Conservation (phyloP, 2,888 invertebrate species). For the Aphrophora alni region DNA sequence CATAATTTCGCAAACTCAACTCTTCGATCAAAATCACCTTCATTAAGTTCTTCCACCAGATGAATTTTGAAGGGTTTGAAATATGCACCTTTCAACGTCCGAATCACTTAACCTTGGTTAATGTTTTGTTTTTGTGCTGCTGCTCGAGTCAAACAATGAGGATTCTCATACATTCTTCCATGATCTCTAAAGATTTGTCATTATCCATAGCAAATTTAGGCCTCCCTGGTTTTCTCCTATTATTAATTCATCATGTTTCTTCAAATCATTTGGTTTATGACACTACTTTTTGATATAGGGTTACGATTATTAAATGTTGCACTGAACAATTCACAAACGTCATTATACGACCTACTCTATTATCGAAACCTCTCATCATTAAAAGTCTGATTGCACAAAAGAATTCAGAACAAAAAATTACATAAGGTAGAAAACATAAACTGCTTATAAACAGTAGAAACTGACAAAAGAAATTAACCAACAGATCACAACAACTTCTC, state of each 20-base stretch:
- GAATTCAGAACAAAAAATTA: no score
- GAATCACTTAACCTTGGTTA: no score
- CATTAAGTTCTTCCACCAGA: no score
- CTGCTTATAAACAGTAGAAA: no score
- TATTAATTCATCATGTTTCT: neutral
- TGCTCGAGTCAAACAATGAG: neutral
- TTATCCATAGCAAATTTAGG: neutral
- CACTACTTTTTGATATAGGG: constrained; percentile 41
- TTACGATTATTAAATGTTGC: no score
- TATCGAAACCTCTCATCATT: neutral
- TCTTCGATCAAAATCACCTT: neutral
- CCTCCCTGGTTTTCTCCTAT: neutral
- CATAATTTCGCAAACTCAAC: neutral
- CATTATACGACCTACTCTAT: neutral
- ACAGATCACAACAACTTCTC: no score
- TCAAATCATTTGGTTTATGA: neutral
- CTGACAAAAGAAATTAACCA: no score
- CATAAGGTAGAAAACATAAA: no score
- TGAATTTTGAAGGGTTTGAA: no score
- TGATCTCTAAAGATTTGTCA: no score
- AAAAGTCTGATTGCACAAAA: neutral
- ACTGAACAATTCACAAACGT: constrained; percentile 11
- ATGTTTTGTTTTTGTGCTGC: no score
- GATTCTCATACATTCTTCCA: neutral
- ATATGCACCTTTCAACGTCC: no score